Evolutionary conservation across 2,113 vertebrate genomes (phyloP).

Genomic region (Andinoacara biseriatus): DNA sequence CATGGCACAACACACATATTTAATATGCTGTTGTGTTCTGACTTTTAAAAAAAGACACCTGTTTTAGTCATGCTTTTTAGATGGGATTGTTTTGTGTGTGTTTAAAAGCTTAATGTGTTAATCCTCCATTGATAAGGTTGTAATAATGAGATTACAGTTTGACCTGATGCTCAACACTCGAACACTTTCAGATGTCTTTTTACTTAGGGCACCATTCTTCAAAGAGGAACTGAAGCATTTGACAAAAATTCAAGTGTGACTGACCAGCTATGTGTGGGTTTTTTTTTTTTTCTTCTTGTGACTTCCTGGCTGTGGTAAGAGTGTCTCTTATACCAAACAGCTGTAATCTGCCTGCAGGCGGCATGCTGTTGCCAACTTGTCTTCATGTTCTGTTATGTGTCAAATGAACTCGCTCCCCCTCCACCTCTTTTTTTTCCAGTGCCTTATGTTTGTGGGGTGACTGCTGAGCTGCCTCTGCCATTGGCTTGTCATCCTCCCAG

Average conservation of each 20-base stretch:
- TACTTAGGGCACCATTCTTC: neutral
- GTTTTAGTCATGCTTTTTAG: neutral
- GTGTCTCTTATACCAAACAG: constrained; percentile 5
- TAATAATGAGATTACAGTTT: constrained; percentile 32
- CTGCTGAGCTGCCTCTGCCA: constrained; percentile 65
- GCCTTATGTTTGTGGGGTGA: constrained; percentile 82
- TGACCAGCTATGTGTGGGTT: neutral
- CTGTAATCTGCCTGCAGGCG: neutral
- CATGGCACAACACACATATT: neutral
- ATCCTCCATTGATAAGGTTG: neutral
- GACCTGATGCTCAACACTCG: neutral
- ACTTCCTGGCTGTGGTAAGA: constrained; percentile 35
- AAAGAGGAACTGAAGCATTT: constrained; percentile 19
- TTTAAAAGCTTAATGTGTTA: constrained; percentile 33
- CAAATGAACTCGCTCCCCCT: constrained; percentile 50
- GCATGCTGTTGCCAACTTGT: constrained; percentile 11
- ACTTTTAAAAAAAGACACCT: neutral
- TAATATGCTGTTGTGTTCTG: neutral
- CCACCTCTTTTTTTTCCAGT: constrained; percentile 16
- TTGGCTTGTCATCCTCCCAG: constrained; percentile 79
- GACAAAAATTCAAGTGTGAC: neutral
- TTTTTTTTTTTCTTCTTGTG: neutral
- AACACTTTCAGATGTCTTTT: neutral
- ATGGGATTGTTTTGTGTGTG: constrained; percentile 35
- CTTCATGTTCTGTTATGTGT: constrained; percentile 57